These are phyloP conservation scores for Coregonus suidteri DNA, from an alignment of 2,797 vertebrate species.

Conservation along the genomic window DNA sequence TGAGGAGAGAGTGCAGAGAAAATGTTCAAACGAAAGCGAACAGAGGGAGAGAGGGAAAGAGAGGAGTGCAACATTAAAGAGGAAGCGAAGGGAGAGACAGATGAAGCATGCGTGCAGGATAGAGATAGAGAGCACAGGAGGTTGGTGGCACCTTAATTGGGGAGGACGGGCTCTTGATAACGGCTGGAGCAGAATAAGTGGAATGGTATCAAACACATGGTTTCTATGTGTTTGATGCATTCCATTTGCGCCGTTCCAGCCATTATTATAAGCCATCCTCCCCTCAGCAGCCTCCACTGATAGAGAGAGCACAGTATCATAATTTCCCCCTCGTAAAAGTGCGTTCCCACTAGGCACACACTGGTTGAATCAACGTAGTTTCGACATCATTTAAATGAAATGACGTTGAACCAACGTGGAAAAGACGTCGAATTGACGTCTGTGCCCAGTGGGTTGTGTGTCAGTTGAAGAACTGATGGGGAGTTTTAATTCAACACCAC, in stretches of 20 bases:
- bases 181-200: no score
- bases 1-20: background rate
- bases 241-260: no score
- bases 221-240: no score
- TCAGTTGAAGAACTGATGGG: slow-evolving; percentile 42
- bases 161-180: no score
- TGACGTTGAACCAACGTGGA: no score
- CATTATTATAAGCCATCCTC: no score
- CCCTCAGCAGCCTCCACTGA: background rate
- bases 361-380: no score
- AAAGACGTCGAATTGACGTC: no score
- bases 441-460: slow-evolving; percentile 12
- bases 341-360: slow-evolving; percentile 13
- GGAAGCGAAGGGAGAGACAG: background rate
- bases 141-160: background rate
- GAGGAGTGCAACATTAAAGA: background rate
- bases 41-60: background rate
- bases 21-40: background rate
- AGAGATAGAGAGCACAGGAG: slow-evolving; percentile 21
- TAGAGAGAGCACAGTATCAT: slow-evolving; percentile 15
- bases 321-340: slow-evolving; percentile 22
- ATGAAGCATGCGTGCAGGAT: background rate
- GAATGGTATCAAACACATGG: no score
- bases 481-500: slow-evolving; percentile 34
- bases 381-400: no score